Evolutionary conservation across 2,888 invertebrate species (phyloP), one percentile per base, ranked within the genome.

Genomic region (Melikaiella ostensackeni): DNA sequence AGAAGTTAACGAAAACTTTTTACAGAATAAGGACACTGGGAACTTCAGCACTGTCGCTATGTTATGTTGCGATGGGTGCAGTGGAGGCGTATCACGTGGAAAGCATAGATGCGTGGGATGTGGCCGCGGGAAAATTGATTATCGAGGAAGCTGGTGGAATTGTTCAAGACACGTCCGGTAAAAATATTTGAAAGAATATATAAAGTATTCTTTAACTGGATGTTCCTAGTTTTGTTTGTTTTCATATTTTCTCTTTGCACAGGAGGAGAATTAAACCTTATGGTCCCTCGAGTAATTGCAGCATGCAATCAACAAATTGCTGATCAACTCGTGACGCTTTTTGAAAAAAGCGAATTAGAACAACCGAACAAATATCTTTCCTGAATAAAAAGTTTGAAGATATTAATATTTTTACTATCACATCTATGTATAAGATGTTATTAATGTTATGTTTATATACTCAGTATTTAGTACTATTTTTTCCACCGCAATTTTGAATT

Each of bases 61-160:
- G 95, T 85, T 94, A 94, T 85, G 94, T 97, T 1, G 96, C 97
- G 16, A 92, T 93, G 83, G 97, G 97, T 5, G 92, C 92, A 74
- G 92, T 94, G 42, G 96, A 96, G 88, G 94, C 93, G 33, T 96
- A 95, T 89, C 94, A 94, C 84, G 95, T 96, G 84, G 95, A 95
- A 88, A 95, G 96, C 80, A 92, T 96, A 74, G 94, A 95, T 84
- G 93, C 95, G 46, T 97, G 97, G 97, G 97, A 97, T 89, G 94
- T 96, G 35, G 94, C 96, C 38, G 97, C 96, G 16, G 96, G 95
- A 0, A 94, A 93, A 75, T 89, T 97, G 55, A 95, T 97, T 82
- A 92, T 96, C 27, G 92, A 92, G 76, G 97, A 97, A 92, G 96
- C 97, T 74, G 96, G 96, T n/a, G 97, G 96, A 61, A 90, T 92